Evolutionary conservation across 2,113 vertebrate species (phyloP).

Genomic region (Morone saxatilis): DNA sequence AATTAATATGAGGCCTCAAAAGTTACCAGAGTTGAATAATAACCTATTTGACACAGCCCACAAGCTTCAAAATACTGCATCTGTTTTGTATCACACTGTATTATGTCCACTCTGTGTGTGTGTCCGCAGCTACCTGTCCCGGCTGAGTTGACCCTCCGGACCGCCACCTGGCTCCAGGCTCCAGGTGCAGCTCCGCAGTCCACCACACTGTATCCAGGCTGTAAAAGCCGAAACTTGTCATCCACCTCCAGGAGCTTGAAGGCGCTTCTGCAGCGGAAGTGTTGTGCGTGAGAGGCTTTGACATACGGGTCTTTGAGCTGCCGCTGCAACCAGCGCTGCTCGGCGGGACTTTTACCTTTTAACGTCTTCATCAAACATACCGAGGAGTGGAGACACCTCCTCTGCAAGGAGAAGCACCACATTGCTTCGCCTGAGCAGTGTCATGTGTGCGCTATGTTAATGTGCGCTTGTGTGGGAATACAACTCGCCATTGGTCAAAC

Average conservation of each 20-base stretch:
- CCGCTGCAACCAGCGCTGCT: slow-evolving; percentile 89
- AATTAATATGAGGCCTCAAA: no score
- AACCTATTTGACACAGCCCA: not conserved
- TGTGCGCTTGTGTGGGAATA: slow-evolving; percentile 47
- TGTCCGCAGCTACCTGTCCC: slow-evolving; percentile 83
- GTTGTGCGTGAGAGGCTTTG: slow-evolving; percentile 85
- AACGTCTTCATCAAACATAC: slow-evolving; percentile 64
- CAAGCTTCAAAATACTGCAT: not conserved
- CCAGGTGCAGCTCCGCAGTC: slow-evolving; percentile 96
- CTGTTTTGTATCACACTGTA: not conserved
- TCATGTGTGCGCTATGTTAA: rapidly evolving
- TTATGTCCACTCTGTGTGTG: not conserved
- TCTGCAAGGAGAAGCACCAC: slow-evolving; percentile 41
- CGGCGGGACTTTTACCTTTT: slow-evolving; percentile 79
- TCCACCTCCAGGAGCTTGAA: slow-evolving; percentile 95
- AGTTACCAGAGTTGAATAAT: not conserved
- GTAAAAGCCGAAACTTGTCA: slow-evolving; percentile 84
- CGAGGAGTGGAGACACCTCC: slow-evolving; percentile 77
- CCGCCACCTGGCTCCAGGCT: slow-evolving; percentile 96
- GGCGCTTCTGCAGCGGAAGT: slow-evolving; percentile 93
- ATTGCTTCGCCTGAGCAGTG: slow-evolving; percentile 13
- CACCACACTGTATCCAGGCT: slow-evolving; percentile 87
- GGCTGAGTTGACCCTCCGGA: slow-evolving; percentile 89
- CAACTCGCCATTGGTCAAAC: slow-evolving; percentile 22
- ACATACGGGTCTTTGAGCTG: slow-evolving; percentile 93